Conservation (phyloP, 2,113 vertebrate genomes). For the Ictalurus punctatus region DNA sequence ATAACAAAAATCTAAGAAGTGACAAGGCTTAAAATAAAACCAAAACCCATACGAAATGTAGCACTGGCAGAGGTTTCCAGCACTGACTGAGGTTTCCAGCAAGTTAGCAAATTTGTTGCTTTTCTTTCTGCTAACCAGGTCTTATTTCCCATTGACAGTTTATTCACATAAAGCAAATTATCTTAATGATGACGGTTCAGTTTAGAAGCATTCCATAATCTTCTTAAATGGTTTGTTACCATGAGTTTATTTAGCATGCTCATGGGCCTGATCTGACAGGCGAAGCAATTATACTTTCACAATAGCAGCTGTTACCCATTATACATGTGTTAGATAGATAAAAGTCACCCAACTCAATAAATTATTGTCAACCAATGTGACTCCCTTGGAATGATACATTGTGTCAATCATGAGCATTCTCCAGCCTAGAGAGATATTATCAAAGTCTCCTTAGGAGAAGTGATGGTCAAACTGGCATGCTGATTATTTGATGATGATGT, state of each 20-base stretch:
- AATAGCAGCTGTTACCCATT: constrained; percentile 37
- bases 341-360: constrained; percentile 27
- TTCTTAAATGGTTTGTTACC: constrained; percentile 28
- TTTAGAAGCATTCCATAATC: constrained; percentile 10
- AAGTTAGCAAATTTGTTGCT: background rate
- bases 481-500: constrained; percentile 59
- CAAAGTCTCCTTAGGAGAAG: constrained; percentile 42
- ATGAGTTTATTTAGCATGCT: constrained; percentile 34
- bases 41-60: background rate
- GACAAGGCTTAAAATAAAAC: background rate
- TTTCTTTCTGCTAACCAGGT: background rate
- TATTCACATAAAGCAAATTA: background rate
- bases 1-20: background rate
- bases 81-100: background rate
- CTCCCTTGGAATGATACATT: constrained; percentile 36
- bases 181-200: background rate
- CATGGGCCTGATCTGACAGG: constrained; percentile 39
- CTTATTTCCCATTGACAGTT: background rate
- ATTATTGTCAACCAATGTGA: constrained; percentile 34
- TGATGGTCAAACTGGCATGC: constrained; percentile 39
- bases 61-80: background rate
- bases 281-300: constrained; percentile 47
- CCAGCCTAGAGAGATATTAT: constrained; percentile 39
- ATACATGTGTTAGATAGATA: constrained; percentile 21
- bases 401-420: constrained; percentile 43